Conservation (phyloP, 2,888 invertebrate genomes). For the Drosophila prolongata region DNA sequence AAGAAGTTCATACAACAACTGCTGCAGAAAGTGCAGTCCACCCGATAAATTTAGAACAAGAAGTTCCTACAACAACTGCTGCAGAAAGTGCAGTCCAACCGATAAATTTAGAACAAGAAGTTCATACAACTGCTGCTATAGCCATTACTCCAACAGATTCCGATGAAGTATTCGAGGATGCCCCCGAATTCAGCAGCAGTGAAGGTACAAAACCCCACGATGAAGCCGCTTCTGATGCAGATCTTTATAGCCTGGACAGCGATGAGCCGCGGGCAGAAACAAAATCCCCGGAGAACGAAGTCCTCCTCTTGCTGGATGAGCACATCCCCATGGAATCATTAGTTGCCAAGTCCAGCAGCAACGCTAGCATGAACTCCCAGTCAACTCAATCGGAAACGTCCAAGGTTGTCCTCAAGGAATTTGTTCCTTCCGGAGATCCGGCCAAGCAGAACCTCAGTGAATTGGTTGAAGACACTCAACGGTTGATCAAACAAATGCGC, state of each 20-base stretch:
- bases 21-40: no score
- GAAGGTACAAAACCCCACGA: slow-evolving; percentile 53
- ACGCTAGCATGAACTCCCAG: slow-evolving; percentile 63
- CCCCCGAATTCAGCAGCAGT: slow-evolving; percentile 69
- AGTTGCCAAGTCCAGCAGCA: slow-evolving; percentile 62
- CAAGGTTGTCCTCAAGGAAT: slow-evolving; percentile 68
- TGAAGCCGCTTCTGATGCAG: slow-evolving; percentile 69
- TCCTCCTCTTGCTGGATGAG: slow-evolving; percentile 55
- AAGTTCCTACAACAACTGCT: neutral
- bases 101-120: neutral
- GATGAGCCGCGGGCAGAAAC: slow-evolving; percentile 52
- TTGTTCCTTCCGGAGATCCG: slow-evolving; percentile 80
- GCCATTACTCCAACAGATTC: slow-evolving; percentile 34
- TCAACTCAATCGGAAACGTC: slow-evolving; percentile 62
- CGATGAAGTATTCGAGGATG: slow-evolving; percentile 76
- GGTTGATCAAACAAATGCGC: slow-evolving; percentile 88
- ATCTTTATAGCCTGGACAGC: slow-evolving; percentile 74
- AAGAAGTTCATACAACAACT: neutral
- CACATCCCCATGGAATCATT: slow-evolving; percentile 16
- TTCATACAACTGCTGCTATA: neutral
- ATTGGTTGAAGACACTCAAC: slow-evolving; percentile 87
- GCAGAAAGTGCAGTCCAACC: no score
- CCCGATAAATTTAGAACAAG: neutral
- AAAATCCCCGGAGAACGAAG: slow-evolving; percentile 65
- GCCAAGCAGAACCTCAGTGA: slow-evolving; percentile 85